Percentiles rank a stretch among this genome's conserved stretches.
phyloP scores from a whole-genome alignment of 2,888 invertebrate species.

The Drosophila setosimentum region DNA sequence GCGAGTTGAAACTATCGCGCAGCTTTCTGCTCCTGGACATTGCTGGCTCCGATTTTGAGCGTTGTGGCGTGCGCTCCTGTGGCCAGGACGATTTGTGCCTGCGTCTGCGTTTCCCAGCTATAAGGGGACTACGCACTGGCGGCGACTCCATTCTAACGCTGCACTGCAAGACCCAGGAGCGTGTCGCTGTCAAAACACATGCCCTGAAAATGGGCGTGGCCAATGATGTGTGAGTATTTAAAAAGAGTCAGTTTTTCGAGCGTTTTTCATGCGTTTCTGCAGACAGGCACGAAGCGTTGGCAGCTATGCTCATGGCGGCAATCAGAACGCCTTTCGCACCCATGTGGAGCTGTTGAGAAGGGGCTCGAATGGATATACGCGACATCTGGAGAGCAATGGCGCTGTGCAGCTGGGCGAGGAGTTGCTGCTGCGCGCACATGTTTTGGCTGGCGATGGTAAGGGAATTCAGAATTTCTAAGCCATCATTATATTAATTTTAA shows the following conservation, averaged over 20 bases:
- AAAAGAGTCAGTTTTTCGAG: background rate
- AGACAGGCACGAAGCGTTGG: slow-evolving; percentile 84
- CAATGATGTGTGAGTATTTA: slow-evolving; percentile 84
- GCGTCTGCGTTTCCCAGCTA: slow-evolving; percentile 86
- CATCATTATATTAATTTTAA: no score
- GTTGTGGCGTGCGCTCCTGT: slow-evolving; percentile 86
- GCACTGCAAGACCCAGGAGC: slow-evolving; percentile 87
- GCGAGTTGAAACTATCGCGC: slow-evolving; percentile 79
- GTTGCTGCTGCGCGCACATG: slow-evolving; percentile 86
- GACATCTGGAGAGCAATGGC: slow-evolving; percentile 86
- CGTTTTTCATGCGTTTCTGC: background rate
- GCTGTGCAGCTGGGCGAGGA: slow-evolving; percentile 87
- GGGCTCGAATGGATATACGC: slow-evolving; percentile 86
- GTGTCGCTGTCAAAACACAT: slow-evolving; percentile 86
- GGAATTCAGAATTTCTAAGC: background rate
- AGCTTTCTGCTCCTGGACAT: slow-evolving; percentile 85
- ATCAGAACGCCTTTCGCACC: slow-evolving; percentile 86
- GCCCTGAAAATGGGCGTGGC: slow-evolving; percentile 84
- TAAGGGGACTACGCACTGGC: slow-evolving; percentile 86
- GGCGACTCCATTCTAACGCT: slow-evolving; percentile 86
- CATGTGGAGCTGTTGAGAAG: slow-evolving; percentile 86
- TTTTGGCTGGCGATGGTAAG: slow-evolving; percentile 87
- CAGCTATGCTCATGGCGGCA: slow-evolving; percentile 86
- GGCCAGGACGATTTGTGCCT: slow-evolving; percentile 86
- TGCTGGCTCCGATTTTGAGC: slow-evolving; percentile 85